A percentile compares a stretch with the other conserved stretches of the same genome.
Evolutionary conservation across 2,888 invertebrate genomes (phyloP).

Genomic region (Chymomyza procnemis): DNA sequence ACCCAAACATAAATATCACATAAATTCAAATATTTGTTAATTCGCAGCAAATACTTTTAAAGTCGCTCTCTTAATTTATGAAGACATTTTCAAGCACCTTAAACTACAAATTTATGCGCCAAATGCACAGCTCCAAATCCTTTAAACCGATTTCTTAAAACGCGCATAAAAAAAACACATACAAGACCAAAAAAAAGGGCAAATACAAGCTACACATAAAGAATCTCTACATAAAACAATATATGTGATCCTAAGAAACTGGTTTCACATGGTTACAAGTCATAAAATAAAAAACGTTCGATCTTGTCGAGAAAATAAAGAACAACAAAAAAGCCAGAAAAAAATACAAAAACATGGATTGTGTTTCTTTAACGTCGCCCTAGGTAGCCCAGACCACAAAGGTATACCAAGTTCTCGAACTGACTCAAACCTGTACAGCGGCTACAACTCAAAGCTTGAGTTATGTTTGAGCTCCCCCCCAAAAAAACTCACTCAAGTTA

Average conservation of each 20-base stretch:
- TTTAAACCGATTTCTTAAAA: slow-evolving; percentile 58
- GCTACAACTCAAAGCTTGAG: slow-evolving; percentile 18
- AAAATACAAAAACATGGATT: slow-evolving; percentile 38
- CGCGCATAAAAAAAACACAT: slow-evolving; percentile 14
- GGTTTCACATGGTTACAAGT: slow-evolving; percentile 49
- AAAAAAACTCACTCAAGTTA: slow-evolving; percentile 16
- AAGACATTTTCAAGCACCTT: slow-evolving; percentile 52
- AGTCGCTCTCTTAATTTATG: slow-evolving; percentile 37
- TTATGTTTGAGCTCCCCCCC: slow-evolving; percentile 23
- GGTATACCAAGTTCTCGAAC: slow-evolving; percentile 10
- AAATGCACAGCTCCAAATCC: slow-evolving; percentile 55
- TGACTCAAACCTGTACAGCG: background rate
- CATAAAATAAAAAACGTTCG: slow-evolving; percentile 57
- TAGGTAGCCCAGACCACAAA: slow-evolving; percentile 29
- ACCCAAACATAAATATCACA: background rate
- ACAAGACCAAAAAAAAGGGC: slow-evolving; percentile 36
- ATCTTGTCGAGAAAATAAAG: slow-evolving; percentile 44
- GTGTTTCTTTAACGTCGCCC: slow-evolving; percentile 51
- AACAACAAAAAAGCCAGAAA: slow-evolving; percentile 19
- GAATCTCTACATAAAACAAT: slow-evolving; percentile 56
- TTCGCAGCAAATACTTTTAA: background rate
- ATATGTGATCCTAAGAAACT: slow-evolving; percentile 43
- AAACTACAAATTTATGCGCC: slow-evolving; percentile 51
- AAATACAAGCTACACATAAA: slow-evolving; percentile 50
- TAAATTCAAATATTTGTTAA: no score